Evolutionary conservation across 2,797 vertebrate species (phyloP).

Genomic region (Hippopotamyrus pictus): DNA sequence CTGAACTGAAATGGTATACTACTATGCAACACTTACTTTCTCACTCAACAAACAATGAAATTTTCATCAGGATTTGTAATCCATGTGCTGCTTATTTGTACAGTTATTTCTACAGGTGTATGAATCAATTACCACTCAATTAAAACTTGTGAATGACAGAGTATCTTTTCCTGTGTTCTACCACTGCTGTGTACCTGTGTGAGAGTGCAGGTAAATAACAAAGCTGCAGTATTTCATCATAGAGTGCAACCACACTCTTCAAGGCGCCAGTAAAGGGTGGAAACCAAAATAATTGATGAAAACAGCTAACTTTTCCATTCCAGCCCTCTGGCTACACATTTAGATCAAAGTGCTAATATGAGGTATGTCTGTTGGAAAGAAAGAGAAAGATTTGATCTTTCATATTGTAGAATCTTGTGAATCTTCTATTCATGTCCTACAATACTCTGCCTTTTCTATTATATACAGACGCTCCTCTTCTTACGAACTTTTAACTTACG

Average conservation of each 20-base stretch:
- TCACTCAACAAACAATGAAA: background rate
- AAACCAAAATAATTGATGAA: constrained; percentile 14
- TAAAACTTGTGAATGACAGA: constrained; percentile 51
- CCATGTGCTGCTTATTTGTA: background rate
- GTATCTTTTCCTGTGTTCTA: constrained; percentile 31
- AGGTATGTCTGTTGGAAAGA: background rate
- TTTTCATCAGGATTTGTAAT: background rate
- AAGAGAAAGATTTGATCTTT: background rate
- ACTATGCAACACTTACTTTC: background rate
- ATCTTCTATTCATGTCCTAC: background rate
- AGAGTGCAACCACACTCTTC: background rate
- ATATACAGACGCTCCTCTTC: too few species aligned
- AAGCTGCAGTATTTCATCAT: background rate
- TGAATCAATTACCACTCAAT: constrained; percentile 48
- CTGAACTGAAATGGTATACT: background rate
- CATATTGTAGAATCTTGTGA: background rate
- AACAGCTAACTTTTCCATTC: constrained; percentile 8
- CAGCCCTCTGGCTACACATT: background rate
- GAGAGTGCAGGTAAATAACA: constrained; percentile 11
- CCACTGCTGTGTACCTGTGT: background rate
- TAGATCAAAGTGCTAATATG: constrained; percentile 10
- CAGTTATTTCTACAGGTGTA: constrained; percentile 36
- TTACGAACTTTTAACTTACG: too few species aligned
- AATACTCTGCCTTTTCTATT: background rate
- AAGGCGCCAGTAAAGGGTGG: background rate